Evolutionary conservation across 2,797 vertebrate species (phyloP), one percentile per base, ranked within the genome.

Genomic region (Hafferia zeledoni): DNA sequence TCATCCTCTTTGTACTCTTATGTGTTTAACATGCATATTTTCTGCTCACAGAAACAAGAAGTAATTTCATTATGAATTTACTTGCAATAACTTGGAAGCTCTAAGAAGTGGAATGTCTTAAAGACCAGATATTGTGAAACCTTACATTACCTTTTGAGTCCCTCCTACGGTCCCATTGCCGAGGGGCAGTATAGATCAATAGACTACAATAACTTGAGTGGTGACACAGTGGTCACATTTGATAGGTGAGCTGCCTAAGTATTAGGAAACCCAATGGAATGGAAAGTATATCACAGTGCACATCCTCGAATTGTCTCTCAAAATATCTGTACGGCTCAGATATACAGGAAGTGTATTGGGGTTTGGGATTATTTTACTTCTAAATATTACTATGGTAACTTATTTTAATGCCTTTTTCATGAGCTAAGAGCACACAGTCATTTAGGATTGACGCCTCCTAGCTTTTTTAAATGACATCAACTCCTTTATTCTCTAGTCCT

Each of bases 341-440:
- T 28, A 52, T 80, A 80, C 1, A n/a, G 33, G 22, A 53, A 75
- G 10, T 2, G 0, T 13, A 16, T 7, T 24, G 16, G 0, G 0
- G 4, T 15, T 67, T 18, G 5, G 41, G 41, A 16, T 67, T 12
- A 5, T 46, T 35, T 50, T 10, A 22, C 6, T 60, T 52, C 4
- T 46, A 87, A 16, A 2, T 7, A 17, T 11, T 28, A 3, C 1
- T 68, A 8, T 0, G 2, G 7, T 30, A n/a, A 60, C 16, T 46
- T 0, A 25, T 82, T 49, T 79, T 61, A 31, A 10, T 52, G 9
- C 2, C 4, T 20, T 90, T 79, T 69, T 1, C 30, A n/a, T 37
- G 9, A 74, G 3, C 9, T 71, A 59, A 47, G 10, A 79, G 10
- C 8, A 37, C 8, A 31, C 3, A 44, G 20, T 16, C 17, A 37